Base-by-base conservation (phyloP, 2,113 vertebrate genomes). In the Petrocephalus zakoni region DNA sequence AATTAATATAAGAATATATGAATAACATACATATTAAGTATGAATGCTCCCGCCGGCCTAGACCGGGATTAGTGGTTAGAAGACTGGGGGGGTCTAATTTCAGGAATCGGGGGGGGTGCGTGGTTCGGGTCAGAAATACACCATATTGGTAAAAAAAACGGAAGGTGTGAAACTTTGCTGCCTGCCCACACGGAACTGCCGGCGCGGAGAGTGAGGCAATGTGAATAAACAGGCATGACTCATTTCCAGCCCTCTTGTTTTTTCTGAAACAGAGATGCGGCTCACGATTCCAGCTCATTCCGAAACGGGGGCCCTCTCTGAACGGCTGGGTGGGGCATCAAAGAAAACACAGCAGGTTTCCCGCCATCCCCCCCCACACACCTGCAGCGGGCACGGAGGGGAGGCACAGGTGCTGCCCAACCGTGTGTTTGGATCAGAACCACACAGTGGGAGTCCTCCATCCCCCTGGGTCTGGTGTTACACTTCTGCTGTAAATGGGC, bases 261-360 rank as follows among this genome's bases (percentile, higher is more conserved):
- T 92, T 92, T 90, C 90, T 68, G 93, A 94, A 90, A 91, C 90
- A 89, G 90, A 90, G 93, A 94, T 94, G 91, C 29, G 84, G 58
- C 25, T 13, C 49, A 61, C 21, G 46, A 29, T 89, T 87, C 90
- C 91, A 93, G 15, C 42, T 94, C 93, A 93, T 94, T 93, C 93
- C 94, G 90, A 92, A 91, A 93, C 92, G 92, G 91, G 91, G 92
- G 91, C 90, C 61, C 86, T 56, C 22, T 19, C 90, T 91, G 89
- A 91, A 88, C 19, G 89, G 90, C 91, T 91, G 53, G 75, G 94
- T 17, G n/a, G 29, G 53, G 17, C 84, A 90, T 84, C 90, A 90
- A 92, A 94, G 90, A 92, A 90, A 95, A 94, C 93, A 91, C 13
- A 25, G 86, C 89, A 7, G 8, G 6, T 21, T 88, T 88, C 87